Conservation (phyloP, 1,140 invertebrate species). For the Aphelenchoides fujianensis region DNA sequence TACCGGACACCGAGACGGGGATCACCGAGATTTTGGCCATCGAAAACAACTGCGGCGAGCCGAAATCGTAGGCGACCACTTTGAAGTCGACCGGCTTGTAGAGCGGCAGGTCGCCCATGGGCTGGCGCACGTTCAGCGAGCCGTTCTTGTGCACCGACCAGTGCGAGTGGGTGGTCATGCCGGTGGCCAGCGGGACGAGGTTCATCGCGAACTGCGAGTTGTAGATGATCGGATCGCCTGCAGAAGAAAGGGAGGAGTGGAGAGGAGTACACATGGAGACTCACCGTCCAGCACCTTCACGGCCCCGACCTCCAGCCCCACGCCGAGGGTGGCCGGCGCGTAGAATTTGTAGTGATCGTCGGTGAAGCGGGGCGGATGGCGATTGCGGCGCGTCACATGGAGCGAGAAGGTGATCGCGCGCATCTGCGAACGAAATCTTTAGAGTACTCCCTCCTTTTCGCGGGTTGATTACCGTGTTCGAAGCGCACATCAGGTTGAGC, state of each 20-base stretch:
- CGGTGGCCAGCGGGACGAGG: not conserved
- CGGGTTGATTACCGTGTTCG: conserved; percentile 37
- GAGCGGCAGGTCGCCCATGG: conserved; percentile 38
- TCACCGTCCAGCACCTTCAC: conserved; percentile 33
- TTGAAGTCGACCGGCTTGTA: conserved; percentile 37
- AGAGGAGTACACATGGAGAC: not conserved
- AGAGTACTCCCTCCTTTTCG: too few relatives aligned
- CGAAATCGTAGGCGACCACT: conserved; percentile 45
- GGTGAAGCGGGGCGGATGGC: conserved; percentile 45
- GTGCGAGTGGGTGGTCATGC: not conserved
- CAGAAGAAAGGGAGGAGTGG: not conserved
- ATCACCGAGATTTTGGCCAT: conserved; percentile 42
- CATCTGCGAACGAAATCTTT: conserved; percentile 46
- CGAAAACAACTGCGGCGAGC: conserved; percentile 51
- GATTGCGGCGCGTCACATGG: conserved; percentile 48
- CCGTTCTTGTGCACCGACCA: conserved; percentile 43
- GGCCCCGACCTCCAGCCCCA: conserved; percentile 43
- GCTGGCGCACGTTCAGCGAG: conserved; percentile 25
- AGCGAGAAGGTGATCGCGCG: conserved; percentile 47
- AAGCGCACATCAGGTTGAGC: conserved; percentile 48
- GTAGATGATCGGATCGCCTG: conserved; percentile 48
- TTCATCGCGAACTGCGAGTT: conserved; percentile 44
- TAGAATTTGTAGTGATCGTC: conserved; percentile 43
- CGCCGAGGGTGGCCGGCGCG: conserved; percentile 29
- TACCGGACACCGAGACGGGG: conserved; percentile 47